Conservation (phyloP, 2,888 invertebrate genomes). For the Agriotes lineatus region DNA sequence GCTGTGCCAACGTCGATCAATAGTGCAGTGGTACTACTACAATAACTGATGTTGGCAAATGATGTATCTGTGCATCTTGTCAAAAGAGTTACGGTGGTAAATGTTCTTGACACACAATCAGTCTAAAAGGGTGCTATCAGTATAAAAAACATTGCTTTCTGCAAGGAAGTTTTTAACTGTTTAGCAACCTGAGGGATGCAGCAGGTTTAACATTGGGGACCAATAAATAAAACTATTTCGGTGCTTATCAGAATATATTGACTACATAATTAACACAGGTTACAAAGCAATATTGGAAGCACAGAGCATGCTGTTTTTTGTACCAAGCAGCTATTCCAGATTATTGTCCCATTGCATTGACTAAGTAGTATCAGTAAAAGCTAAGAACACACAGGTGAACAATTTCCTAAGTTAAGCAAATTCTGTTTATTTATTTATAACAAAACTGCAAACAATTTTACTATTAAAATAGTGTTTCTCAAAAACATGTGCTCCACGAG, state of each 20-base stretch:
- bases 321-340: conserved; percentile 56
- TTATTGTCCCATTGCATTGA: conserved; percentile 56
- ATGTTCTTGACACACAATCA: too few relatives aligned
- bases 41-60: too few relatives aligned
- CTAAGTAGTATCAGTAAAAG: conserved; percentile 56
- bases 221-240: not conserved
- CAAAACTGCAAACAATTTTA: conserved; percentile 39
- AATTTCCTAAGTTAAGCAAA: conserved; percentile 37
- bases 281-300: conserved; percentile 63
- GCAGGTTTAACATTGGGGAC: too few relatives aligned
- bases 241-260: conserved; percentile 52
- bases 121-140: too few relatives aligned
- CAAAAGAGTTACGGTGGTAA: too few relatives aligned
- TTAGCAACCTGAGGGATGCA: too few relatives aligned
- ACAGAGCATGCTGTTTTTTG: conserved; percentile 61
- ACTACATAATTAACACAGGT: conserved; percentile 63
- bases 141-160: too few relatives aligned
- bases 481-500: conserved; percentile 36
- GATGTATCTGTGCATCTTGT: too few relatives aligned
- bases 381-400: conserved; percentile 61
- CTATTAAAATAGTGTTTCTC: conserved; percentile 36
- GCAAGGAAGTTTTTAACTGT: too few relatives aligned
- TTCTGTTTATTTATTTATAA: conserved; percentile 27
- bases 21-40: too few relatives aligned
- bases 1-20: too few relatives aligned